A percentile compares a stretch with the other conserved stretches of the same genome.
These are phyloP conservation scores for Xestia ashworthii DNA, from an alignment of 2,888 invertebrate genomes.

Conservation along the genomic window DNA sequence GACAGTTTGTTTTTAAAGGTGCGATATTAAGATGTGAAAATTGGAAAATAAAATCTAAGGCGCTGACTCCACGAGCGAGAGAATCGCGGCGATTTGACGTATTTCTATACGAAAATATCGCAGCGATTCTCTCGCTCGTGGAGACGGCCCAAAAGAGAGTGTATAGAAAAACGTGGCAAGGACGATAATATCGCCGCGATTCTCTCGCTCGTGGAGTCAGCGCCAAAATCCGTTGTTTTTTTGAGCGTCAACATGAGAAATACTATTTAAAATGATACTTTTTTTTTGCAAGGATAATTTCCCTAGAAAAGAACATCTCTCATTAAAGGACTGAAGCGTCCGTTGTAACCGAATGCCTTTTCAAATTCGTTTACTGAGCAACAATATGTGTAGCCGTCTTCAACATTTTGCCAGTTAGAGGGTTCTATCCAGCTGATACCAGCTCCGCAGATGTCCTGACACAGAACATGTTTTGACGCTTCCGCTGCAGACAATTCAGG, in stretches of 20 bases:
- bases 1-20: too few species aligned
- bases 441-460: conserved; percentile 73
- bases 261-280: conserved; percentile 4
- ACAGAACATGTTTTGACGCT: conserved; percentile 65
- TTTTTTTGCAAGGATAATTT: neutral
- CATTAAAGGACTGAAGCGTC: conserved; percentile 60
- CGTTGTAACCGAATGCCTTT: conserved; percentile 64
- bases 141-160: too few species aligned
- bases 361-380: conserved; percentile 75
- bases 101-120: too few species aligned
- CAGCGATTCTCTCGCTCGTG: too few species aligned
- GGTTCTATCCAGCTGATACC: conserved; percentile 73
- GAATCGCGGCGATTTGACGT: too few species aligned
- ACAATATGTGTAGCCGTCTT: conserved; percentile 76
- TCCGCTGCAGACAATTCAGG: conserved; percentile 71
- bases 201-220: too few species aligned
- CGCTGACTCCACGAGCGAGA: too few species aligned
- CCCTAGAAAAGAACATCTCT: conserved; percentile 18
- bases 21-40: neutral
- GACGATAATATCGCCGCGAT: too few species aligned
- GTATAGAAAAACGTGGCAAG: too few species aligned
- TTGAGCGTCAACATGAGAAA: too few species aligned
- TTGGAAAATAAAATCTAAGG: too few species aligned
- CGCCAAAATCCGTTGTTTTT: neutral
- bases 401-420: conserved; percentile 70